phyloP scores from a whole-genome alignment of 2,113 vertebrate species.

The Glareola pratincola region DNA sequence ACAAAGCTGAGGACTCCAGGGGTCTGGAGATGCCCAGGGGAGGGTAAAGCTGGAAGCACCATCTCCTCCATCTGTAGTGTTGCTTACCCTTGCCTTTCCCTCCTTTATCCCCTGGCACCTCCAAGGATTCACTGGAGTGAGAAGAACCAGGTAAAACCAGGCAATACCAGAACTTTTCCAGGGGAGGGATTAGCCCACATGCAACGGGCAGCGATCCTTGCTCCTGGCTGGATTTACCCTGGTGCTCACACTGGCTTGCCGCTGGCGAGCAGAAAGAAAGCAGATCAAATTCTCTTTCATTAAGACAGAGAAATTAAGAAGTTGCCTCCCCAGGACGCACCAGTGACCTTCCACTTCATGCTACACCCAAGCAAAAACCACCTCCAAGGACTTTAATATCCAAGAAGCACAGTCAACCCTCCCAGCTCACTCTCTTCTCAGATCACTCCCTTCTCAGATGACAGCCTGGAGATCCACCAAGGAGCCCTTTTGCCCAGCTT shows the following conservation, averaged over 20 bases:
- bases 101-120: background rate
- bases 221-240: background rate
- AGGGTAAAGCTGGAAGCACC: background rate
- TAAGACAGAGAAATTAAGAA: background rate
- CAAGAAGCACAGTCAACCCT: background rate
- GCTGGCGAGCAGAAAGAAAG: background rate
- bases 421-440: background rate
- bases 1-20: fast-evolving
- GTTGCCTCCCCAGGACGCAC: background rate
- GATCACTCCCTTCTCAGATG: background rate
- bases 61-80: background rate
- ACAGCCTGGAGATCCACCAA: background rate
- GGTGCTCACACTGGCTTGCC: background rate
- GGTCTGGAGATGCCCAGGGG: background rate
- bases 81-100: background rate
- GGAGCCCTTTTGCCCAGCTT: background rate
- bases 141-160: background rate
- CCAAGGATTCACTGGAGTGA: background rate
- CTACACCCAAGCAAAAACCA: background rate
- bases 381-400: background rate
- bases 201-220: background rate
- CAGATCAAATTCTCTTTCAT: background rate
- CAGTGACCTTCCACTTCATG: background rate
- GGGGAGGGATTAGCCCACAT: background rate
- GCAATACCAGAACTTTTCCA: background rate